Percentiles rank a stretch among this genome's conserved stretches.
phyloP scores from a whole-genome alignment of 1,140 invertebrate genomes.

The Cyclargus thomasi region DNA sequence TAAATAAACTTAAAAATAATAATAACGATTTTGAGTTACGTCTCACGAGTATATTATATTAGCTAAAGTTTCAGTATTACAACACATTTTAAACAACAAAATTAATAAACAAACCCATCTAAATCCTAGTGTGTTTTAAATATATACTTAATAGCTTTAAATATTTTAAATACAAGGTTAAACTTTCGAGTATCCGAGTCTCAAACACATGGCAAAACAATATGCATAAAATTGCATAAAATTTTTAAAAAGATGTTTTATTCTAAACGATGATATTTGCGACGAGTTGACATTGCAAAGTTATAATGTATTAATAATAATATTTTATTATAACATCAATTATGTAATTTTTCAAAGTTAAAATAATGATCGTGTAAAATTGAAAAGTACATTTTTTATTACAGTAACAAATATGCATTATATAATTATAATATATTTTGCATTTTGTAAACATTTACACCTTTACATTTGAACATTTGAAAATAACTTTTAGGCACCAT shows the following conservation, averaged over 20 bases:
- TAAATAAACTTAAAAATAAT: not conserved
- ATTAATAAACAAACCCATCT: too few species aligned
- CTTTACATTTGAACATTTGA: conserved; percentile 8
- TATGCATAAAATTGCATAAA: not conserved
- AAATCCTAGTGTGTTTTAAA: not conserved
- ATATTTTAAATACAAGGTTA: not conserved
- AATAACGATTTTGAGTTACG: not conserved
- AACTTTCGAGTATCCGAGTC: not conserved
- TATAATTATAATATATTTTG: not conserved
- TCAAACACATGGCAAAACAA: not conserved
- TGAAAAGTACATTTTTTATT: too few species aligned
- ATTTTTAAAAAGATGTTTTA: too few species aligned
- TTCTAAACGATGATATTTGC: too few species aligned
- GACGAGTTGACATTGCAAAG: too few species aligned
- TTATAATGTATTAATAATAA: too few species aligned
- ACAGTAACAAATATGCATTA: not conserved
- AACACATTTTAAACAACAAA: not conserved
- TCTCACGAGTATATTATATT: too few species aligned
- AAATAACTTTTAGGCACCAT: conserved; percentile 9
- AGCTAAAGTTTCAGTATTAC: too few species aligned
- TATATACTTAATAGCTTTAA: not conserved
- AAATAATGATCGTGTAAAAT: too few species aligned
- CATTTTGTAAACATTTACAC: conserved; percentile 1
- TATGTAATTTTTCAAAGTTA: too few species aligned
- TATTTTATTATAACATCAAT: too few species aligned